These are phyloP conservation scores for Metopia argyrocephala DNA, from an alignment of 2,888 invertebrate species.

Conservation along the genomic window DNA sequence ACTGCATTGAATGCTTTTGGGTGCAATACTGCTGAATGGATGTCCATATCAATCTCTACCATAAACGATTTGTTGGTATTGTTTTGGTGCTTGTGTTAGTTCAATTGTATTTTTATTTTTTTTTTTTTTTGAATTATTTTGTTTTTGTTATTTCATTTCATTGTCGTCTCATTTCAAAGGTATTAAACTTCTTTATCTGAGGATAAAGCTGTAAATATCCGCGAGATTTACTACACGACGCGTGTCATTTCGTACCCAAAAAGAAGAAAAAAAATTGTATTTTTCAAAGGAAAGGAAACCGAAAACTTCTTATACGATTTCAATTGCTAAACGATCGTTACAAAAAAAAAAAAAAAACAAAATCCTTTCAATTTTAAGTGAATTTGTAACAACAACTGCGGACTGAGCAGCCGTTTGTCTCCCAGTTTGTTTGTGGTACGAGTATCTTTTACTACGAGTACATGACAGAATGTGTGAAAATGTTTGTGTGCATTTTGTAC, in stretches of 20 bases:
- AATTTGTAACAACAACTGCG: too few species aligned
- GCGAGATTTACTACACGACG: constrained; percentile 76
- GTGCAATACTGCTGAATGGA: constrained; percentile 3
- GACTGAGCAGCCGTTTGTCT: too few species aligned
- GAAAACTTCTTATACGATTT: too few species aligned
- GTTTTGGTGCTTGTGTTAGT: constrained; percentile 31
- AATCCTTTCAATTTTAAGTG: constrained; percentile 38
- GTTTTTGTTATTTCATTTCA: constrained; percentile 38
- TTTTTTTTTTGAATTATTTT: constrained; percentile 45
- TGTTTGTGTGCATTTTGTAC: background rate
- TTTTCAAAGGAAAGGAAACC: too few species aligned
- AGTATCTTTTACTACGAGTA: too few species aligned
- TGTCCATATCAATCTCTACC: constrained; percentile 12
- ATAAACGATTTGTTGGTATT: constrained; percentile 24
- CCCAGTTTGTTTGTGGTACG: background rate
- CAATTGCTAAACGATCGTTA: too few species aligned
- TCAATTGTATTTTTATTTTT: constrained; percentile 25
- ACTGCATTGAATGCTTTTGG: background rate
- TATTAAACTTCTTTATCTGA: constrained; percentile 65
- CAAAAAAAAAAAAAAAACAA: constrained; percentile 12
- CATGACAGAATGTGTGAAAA: background rate
- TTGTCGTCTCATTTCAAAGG: constrained; percentile 43
- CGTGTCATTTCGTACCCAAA: constrained; percentile 62
- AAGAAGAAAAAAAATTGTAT: background rate
- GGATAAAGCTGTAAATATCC: constrained; percentile 74